Conservation (phyloP, 2,888 invertebrate genomes). For the Zootermopsis nevadensis region DNA sequence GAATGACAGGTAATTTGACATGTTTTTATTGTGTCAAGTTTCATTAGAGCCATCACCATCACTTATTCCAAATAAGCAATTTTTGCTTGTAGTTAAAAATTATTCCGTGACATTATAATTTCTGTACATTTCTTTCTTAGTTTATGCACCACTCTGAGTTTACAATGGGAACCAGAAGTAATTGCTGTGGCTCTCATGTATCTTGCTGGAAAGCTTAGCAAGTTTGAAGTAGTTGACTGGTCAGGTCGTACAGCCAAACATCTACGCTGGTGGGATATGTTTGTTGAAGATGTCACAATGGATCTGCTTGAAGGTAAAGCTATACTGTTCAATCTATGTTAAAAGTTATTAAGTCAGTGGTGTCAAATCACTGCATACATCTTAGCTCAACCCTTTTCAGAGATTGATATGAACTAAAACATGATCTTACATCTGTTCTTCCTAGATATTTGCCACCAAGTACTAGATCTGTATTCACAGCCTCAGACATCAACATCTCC, state of each 20-base stretch:
- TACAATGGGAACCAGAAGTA: constrained; percentile 99
- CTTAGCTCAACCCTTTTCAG: neutral
- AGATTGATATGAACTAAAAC: neutral
- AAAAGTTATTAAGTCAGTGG: neutral
- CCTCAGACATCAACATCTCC: constrained; percentile 70
- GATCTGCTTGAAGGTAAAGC: constrained; percentile 87
- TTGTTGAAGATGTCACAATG: constrained; percentile 94
- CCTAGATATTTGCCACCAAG: constrained; percentile 93
- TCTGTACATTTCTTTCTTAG: constrained; percentile 63
- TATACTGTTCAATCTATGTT: neutral
- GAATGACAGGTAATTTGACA: constrained; percentile 82
- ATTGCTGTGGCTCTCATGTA: constrained; percentile 98
- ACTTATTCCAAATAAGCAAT: too few species aligned
- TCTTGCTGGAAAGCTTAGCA: constrained; percentile 93
- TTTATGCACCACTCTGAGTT: constrained; percentile 93
- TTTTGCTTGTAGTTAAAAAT: too few species aligned
- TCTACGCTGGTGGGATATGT: constrained; percentile 97
- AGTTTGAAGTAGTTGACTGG: constrained; percentile 96
- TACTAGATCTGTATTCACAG: constrained; percentile 89
- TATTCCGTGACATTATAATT: neutral
- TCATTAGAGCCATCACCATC: too few species aligned
- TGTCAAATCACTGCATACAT: neutral
- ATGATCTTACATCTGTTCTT: constrained; percentile 45
- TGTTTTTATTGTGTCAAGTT: too few species aligned
- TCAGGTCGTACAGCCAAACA: constrained; percentile 80